phyloP scores from a whole-genome alignment of 1,140 invertebrate genomes.

The Zaprionus davidi region DNA sequence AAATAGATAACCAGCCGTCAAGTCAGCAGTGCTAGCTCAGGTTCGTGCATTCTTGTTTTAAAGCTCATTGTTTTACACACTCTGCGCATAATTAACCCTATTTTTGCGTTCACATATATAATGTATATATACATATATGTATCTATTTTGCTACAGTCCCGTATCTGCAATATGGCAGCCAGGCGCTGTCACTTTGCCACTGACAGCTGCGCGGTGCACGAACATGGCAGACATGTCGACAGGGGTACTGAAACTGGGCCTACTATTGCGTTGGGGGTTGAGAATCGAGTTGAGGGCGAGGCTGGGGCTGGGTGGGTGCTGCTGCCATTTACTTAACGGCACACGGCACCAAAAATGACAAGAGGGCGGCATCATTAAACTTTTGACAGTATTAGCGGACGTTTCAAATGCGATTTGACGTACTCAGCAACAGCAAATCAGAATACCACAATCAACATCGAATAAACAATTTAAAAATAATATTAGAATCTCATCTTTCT shows the following conservation, averaged over 20 bases:
- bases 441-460: conserved; percentile 20
- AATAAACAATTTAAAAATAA: conserved; percentile 68
- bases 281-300: neutral
- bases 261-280: neutral
- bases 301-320: neutral
- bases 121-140: conserved; percentile 6
- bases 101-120: conserved; percentile 1
- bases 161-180: conserved; percentile 61
- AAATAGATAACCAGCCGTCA: neutral
- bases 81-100: conserved; percentile 36
- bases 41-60: neutral
- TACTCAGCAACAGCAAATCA: conserved; percentile 4
- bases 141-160: neutral
- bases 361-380: conserved; percentile 75
- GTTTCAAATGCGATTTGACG: conserved; percentile 9
- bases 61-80: neutral
- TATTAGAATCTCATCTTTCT: neutral
- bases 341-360: conserved; percentile 70
- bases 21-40: neutral
- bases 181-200: conserved; percentile 61
- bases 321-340: conserved; percentile 64
- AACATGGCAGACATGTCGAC: conserved; percentile 48
- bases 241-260: neutral
- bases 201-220: conserved; percentile 66
- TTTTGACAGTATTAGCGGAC: conserved; percentile 78